Evolutionary conservation across 2,113 vertebrate species (phyloP).

Genomic region (Spilogale gracilis): DNA sequence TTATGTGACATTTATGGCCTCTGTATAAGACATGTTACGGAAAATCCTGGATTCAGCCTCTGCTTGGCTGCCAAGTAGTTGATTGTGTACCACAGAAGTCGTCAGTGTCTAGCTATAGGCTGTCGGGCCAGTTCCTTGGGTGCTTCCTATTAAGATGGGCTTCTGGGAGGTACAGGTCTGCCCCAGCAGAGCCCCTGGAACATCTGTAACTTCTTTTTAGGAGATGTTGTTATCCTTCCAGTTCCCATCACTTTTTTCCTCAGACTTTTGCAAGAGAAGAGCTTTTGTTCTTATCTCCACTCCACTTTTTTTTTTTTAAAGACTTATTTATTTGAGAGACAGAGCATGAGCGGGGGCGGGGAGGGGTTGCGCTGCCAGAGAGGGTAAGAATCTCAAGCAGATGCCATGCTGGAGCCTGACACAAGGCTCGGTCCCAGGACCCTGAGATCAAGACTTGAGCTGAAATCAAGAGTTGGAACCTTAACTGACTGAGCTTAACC

Average conservation of each 20-base stretch:
- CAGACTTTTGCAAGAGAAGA: constrained; percentile 18
- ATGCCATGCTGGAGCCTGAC: not conserved
- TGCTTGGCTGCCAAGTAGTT: not conserved
- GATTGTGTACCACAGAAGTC: not conserved
- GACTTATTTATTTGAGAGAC: not conserved
- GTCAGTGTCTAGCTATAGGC: not conserved
- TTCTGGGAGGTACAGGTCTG: rapidly evolving
- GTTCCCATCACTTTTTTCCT: not conserved
- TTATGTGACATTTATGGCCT: not conserved
- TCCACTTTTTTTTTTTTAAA: not conserved
- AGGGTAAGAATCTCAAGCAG: not conserved
- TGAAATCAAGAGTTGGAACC: not conserved
- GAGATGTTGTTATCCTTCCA: not conserved
- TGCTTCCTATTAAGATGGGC: not conserved
- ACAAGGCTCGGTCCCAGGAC: not conserved
- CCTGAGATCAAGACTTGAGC: not conserved
- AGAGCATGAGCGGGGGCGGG: rapidly evolving
- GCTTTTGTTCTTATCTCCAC: not conserved
- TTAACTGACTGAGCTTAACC: not conserved
- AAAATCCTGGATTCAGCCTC: not conserved
- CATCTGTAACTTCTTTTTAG: not conserved
- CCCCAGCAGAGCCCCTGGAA: not conserved
- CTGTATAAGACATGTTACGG: not conserved
- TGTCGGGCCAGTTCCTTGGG: not conserved
- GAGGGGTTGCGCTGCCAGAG: not conserved